Evolutionary conservation across 2,888 invertebrate genomes (phyloP).

Genomic region (Campaea margaritaria): DNA sequence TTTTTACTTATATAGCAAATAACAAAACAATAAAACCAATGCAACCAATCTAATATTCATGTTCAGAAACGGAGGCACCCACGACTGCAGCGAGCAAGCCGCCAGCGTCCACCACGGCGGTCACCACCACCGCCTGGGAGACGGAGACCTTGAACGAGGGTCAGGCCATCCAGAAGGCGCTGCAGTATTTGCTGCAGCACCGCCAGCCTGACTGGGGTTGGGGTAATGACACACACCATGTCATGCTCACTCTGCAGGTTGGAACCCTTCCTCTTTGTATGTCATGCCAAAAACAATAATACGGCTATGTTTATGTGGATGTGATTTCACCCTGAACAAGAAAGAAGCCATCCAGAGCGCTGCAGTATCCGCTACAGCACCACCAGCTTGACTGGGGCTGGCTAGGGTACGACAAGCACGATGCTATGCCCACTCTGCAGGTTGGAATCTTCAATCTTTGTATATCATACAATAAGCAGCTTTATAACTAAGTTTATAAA

Average conservation of each 20-base stretch:
- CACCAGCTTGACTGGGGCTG: slow-evolving; percentile 92
- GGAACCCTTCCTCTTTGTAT: neutral
- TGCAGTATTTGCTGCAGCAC: slow-evolving; percentile 90
- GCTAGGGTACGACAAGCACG: slow-evolving; percentile 94
- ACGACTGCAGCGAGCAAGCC: slow-evolving; percentile 62
- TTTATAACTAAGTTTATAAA: no score
- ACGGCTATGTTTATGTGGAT: no score
- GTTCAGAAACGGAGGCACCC: slow-evolving; percentile 73
- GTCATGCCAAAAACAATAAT: neutral
- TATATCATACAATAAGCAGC: neutral
- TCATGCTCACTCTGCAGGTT: slow-evolving; percentile 90
- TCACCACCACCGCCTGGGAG: slow-evolving; percentile 72
- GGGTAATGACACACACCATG: slow-evolving; percentile 94
- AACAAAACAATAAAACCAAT: no score
- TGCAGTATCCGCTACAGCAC: slow-evolving; percentile 90
- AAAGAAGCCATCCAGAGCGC: slow-evolving; percentile 88
- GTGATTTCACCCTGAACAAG: slow-evolving; percentile 76
- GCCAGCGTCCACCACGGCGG: slow-evolving; percentile 59
- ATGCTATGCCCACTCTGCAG: slow-evolving; percentile 92
- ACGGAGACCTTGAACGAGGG: slow-evolving; percentile 79
- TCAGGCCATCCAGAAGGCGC: slow-evolving; percentile 87
- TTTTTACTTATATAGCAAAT: no score
- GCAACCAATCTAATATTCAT: no score
- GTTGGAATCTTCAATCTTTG: slow-evolving; percentile 36
- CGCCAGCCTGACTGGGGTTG: slow-evolving; percentile 92